These are phyloP conservation scores for Camponotus pennsylvanicus DNA, from an alignment of 1,140 invertebrate genomes.

Conservation along the genomic window DNA sequence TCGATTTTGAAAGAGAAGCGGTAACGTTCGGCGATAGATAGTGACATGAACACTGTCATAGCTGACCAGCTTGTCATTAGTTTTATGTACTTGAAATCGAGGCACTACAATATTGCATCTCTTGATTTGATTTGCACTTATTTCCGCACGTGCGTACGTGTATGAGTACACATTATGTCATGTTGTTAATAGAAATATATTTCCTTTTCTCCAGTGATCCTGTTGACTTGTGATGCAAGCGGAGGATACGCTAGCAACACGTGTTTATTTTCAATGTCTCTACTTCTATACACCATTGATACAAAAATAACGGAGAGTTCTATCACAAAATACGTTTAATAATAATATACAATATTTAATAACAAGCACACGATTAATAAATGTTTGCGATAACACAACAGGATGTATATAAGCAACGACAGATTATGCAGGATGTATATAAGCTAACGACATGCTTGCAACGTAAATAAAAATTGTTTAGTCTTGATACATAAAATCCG, in stretches of 20 bases:
- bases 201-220: background rate
- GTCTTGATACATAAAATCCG: background rate
- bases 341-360: background rate
- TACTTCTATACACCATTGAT: background rate
- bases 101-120: too few species aligned
- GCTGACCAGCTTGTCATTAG: too few species aligned
- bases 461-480: background rate
- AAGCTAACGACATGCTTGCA: background rate
- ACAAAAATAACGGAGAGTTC: constrained; percentile 3
- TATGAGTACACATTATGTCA: too few species aligned
- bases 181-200: background rate
- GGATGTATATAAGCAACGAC: background rate
- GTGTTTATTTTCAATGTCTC: background rate
- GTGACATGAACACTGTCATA: too few species aligned
- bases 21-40: too few species aligned
- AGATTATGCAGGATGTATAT: too few species aligned
- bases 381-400: background rate
- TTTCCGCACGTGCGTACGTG: background rate
- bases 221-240: background rate
- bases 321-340: background rate
- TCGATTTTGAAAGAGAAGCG: too few species aligned
- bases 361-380: background rate
- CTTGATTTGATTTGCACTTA: too few species aligned
- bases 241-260: background rate
- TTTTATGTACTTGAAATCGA: too few species aligned